Percentiles rank a stretch among this genome's conserved stretches.
Conservation (phyloP, 2,797 vertebrate species). For the Dipus sagitta region DNA sequence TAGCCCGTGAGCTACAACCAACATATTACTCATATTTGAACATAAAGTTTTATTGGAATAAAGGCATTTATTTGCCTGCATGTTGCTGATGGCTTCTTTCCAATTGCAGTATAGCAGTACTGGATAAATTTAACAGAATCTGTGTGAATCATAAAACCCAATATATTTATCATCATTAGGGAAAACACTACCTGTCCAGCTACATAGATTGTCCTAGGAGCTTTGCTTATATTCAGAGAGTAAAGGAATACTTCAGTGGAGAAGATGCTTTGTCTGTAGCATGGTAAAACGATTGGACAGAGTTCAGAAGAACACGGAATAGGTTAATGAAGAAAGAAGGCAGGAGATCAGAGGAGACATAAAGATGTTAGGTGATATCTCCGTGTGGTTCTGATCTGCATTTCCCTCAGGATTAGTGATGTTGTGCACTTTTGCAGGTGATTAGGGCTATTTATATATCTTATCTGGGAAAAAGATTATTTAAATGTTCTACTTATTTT, state of each 20-base stretch:
- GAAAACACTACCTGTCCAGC: not conserved
- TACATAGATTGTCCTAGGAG: not conserved
- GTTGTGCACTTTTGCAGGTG: not conserved
- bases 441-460: not conserved
- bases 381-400: not conserved
- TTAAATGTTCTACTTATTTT: not conserved
- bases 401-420: not conserved
- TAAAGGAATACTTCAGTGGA: not conserved
- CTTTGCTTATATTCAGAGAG: not conserved
- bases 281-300: not conserved
- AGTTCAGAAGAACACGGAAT: too few relatives aligned
- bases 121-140: not conserved
- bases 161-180: not conserved
- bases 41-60: not conserved
- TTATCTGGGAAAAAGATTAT: not conserved
- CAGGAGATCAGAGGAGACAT: not conserved
- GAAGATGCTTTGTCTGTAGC: not conserved
- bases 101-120: not conserved
- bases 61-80: not conserved
- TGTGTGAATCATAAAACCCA: not conserved
- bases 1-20: not conserved
- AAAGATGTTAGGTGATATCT: not conserved
- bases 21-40: not conserved
- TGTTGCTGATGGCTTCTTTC: not conserved
- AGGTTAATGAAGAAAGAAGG: not conserved